Evolutionary conservation across 2,113 vertebrate species (phyloP), one percentile per base, ranked within the genome.

Genomic region (Hippocampus guttulatus): DNA sequence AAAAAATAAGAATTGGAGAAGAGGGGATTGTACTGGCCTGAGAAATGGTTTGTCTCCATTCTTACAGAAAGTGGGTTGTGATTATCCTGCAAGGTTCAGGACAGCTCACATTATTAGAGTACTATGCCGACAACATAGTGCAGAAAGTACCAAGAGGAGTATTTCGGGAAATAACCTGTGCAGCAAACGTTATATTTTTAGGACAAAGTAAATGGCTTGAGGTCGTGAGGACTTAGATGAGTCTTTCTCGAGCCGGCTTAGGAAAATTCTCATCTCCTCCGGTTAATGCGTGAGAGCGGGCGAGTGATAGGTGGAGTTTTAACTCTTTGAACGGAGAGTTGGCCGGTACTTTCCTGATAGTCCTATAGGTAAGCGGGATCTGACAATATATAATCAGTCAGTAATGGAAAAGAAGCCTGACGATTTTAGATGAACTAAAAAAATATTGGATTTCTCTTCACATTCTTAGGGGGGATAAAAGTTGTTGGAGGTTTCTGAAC

Each of bases 21-120:
- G 33, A 38, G 33, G 33, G 33, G 33, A 38, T 38, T 38, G 5
- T 25, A 57, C n/a, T 10, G 54, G 54, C 21, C 18, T 20, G 18
- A 65, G 52, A 71, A 55, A 58, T 25, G 45, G 21, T 16, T 80
- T 57, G 66, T 51, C 16, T 64, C 52, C 4, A 25, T 67, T 40
- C 12, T 52, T 51, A 25, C 27, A 54, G 18, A 68, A 51, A 33
- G 25, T 18, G 9, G 58, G 60, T 57, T 38, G 11, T 54, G 65
- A 68, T 65, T 63, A 43, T 15, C 51, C 1, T n/a, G 21, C 15
- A 45, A 16, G 43, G 15, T 57, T n/a, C 30, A 43, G 21, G 10
- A 57, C 2, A 25, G n/a, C n/a, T 57, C n/a, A 57, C 9, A 54
- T 21, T 54, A 8, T 18, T 8, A 21, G 5, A 54, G 52, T 23